Base-by-base conservation (phyloP, 2,797 vertebrate genomes). In the Aythya fuligula region DNA sequence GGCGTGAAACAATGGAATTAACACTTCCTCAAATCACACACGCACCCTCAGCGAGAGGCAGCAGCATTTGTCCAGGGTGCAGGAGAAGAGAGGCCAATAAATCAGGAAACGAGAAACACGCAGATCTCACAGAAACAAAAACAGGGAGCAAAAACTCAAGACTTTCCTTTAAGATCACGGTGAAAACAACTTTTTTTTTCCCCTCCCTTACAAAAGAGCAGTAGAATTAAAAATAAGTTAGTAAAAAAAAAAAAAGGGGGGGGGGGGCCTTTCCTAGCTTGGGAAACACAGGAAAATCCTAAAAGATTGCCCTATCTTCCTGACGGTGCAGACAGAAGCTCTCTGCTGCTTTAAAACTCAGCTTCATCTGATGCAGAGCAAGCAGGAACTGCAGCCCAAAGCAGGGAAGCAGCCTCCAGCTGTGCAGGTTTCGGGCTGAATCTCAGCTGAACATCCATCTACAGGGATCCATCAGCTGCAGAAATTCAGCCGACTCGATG, bases 351-450 rank as follows among this genome's bases (percentile, higher is more conserved):
- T 65, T 28, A 38, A 20, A 70, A 38, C 20, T 70, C 25, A 7
- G 47, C n/a, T 7, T 36, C 45, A 28, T 18, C 25, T 5, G 30
- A 17, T 64, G 39, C 38, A 25, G 32, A 1, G 10, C 22, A 8
- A 25, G 45, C 36, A 36, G 15, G 22, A 38, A 19, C 36, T 11
- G 12, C 45, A 43, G 62, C 16, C 28, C 0, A 4, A 28, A 30
- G 60, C 53, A 66, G 20, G 60, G 38, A 11, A 88, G 61, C 69
- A 32, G 51, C 0, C 18, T 17, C 38, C 51, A 32, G 73, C 61
- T n/a, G 10, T 27, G 67, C 16, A 66, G 41, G 27, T 18, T 24
- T 36, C 2, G 0, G 22, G 7, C 22, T 13, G 28, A 17, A 11
- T 9, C 38, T 10, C 41, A 56, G 54, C 30, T 25, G 25, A 16